A percentile compares a stretch with the other conserved stretches of the same genome.
Conservation (phyloP, 1,140 invertebrate genomes). For the Rhyzopertha dominica region DNA sequence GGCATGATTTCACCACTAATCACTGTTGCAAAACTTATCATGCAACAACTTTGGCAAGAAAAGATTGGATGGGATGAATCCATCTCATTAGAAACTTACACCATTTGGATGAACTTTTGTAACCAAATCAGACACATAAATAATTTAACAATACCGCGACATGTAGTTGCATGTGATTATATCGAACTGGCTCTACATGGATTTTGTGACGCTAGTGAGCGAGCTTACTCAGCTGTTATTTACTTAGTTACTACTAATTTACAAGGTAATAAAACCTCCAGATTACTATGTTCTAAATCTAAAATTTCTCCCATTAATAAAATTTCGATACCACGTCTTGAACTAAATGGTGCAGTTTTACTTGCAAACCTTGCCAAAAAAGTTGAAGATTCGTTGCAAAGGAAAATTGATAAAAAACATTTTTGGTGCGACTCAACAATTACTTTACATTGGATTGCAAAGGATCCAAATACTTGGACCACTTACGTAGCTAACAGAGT, state of each 20-base stretch:
- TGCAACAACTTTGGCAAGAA: conserved; percentile 45
- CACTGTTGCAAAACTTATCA: conserved; percentile 42
- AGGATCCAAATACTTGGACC: conserved; percentile 30
- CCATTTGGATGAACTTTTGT: conserved; percentile 21
- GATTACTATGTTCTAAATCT: conserved; percentile 26
- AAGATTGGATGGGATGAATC: conserved; percentile 45
- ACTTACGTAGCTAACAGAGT: conserved; percentile 37
- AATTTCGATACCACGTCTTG: conserved; percentile 46
- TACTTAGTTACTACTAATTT: conserved; percentile 20
- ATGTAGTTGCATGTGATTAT: conserved; percentile 20
- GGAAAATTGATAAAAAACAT: conserved; percentile 13
- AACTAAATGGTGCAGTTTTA: conserved; percentile 46
- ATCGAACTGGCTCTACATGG: conserved; percentile 27
- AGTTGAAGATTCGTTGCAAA: conserved; percentile 19
- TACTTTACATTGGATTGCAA: conserved; percentile 41
- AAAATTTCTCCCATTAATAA: conserved; percentile 44
- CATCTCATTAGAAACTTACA: conserved; percentile 25
- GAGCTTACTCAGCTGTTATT: conserved; percentile 30
- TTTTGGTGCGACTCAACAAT: conserved; percentile 43
- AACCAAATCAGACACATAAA: conserved; percentile 9
- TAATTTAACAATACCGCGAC: conserved; percentile 15
- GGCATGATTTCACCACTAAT: conserved; percentile 43
- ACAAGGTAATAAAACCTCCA: background rate
- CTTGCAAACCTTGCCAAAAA: conserved; percentile 37
- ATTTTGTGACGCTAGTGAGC: conserved; percentile 34